These are phyloP conservation scores for Rhamphomyia laevipes DNA, from an alignment of 2,888 invertebrate species.

Conservation along the genomic window DNA sequence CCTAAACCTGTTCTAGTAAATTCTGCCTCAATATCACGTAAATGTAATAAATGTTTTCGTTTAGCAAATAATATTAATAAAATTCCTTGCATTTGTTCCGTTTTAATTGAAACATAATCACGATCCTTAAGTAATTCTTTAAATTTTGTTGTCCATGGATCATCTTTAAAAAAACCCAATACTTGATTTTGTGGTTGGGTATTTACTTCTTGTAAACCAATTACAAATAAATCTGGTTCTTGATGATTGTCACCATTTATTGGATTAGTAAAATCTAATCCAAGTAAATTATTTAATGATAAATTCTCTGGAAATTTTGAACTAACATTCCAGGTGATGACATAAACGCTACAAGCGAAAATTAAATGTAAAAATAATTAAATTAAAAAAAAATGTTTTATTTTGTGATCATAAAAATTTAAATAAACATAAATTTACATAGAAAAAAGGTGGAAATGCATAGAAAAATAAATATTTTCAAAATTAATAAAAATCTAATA, in stretches of 20 bases:
- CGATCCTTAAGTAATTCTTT: slow-evolving; percentile 55
- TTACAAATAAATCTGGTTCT: slow-evolving; percentile 71
- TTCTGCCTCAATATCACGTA: slow-evolving; percentile 74
- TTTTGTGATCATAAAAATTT: too few relatives aligned
- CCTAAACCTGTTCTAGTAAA: slow-evolving; percentile 83
- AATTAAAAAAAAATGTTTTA: not conserved
- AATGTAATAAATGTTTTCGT: slow-evolving; percentile 64
- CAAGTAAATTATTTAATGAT: slow-evolving; percentile 55
- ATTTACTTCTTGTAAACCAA: slow-evolving; percentile 84
- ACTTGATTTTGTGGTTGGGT: slow-evolving; percentile 77
- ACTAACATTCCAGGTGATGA: slow-evolving; percentile 87
- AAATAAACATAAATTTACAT: too few relatives aligned
- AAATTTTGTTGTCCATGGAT: slow-evolving; percentile 71
- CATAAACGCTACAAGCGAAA: slow-evolving; percentile 50
- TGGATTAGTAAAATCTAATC: slow-evolving; percentile 44
- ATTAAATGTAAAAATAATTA: not conserved
- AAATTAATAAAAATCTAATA: too few relatives aligned
- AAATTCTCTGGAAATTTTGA: slow-evolving; percentile 63
- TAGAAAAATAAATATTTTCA: too few relatives aligned
- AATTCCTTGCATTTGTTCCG: slow-evolving; percentile 73
- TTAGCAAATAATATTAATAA: slow-evolving; percentile 66
- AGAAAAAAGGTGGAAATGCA: too few relatives aligned
- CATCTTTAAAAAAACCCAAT: slow-evolving; percentile 67
- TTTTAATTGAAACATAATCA: slow-evolving; percentile 67
- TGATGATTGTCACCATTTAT: slow-evolving; percentile 49